Base-by-base conservation (phyloP, 1,140 invertebrate species). In the Procambarus virginalis region DNA sequence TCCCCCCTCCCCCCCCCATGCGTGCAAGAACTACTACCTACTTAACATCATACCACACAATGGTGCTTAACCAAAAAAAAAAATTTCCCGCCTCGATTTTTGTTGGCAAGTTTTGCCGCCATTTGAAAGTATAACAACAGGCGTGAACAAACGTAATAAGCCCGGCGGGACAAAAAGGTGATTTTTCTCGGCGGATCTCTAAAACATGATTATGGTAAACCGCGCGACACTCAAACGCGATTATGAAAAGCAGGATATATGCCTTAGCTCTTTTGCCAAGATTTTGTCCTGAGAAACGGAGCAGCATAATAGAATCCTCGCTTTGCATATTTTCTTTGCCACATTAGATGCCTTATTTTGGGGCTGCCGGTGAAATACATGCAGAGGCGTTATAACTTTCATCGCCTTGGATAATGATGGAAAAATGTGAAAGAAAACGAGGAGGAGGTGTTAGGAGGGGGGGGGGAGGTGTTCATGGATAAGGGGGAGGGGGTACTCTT, bases 181-280 rank as follows among this genome's bases (percentile, higher is more conserved):
- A 80, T 80, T 87, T 87, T 87, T 87, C 20, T 34, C 49, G 45
- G 55, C 5, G 76, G 75, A 80, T 91, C 75, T 51, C 82, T 58
- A 87, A n/a, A 91, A 91, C 84, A 82, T 58, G 90, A 91, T 91
- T 91, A 91, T 91, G 90, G 64, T 85, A 91, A 91, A 83, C 34
- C 55, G 84, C 58, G 83, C 78, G 78, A 64, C 75, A 87, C 84
- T 86, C 84, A 75, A 91, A 91, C 90, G 14, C 81, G 90, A 91
- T 91, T 91, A 91, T 91, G 87, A 89, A 91, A 91, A 91, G 87
- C 78, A 91, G 87, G 86, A 87, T 64, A 70, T 81, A 81, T 46
- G 76, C 48, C 68, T 64, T 64, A 64, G 78, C 58, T 55, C 60
- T 85, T 64, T 84, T 58, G 51, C 34, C 58, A 75, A 78, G 68